phyloP scores from a whole-genome alignment of 2,888 invertebrate species.

The Steinernema scapterisci region DNA sequence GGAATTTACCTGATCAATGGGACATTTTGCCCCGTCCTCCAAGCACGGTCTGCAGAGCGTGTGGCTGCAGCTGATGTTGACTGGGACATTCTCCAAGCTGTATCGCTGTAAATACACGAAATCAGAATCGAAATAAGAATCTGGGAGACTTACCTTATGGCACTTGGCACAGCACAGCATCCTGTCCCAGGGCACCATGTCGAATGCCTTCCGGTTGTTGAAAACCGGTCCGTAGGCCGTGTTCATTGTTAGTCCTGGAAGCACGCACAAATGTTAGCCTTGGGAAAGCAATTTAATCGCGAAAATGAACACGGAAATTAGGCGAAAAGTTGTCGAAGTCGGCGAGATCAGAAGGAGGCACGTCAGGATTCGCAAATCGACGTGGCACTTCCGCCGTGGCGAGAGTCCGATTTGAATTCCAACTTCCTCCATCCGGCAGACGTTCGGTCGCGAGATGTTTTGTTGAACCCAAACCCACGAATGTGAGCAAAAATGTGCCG shows the following conservation, averaged over 20 bases:
- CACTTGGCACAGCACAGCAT: neutral
- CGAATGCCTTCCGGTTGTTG: neutral
- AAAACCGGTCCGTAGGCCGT: neutral
- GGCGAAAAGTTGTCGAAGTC: too few species aligned
- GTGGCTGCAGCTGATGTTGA: slow-evolving; percentile 11
- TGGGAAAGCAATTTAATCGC: too few species aligned
- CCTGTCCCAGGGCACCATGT: slow-evolving; percentile 11
- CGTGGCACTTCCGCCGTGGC: too few species aligned
- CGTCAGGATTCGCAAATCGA: too few species aligned
- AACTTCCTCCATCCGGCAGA: too few species aligned
- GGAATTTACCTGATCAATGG: slow-evolving; percentile 6
- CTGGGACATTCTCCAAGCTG: neutral
- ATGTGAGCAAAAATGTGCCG: too few species aligned
- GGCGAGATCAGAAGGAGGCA: too few species aligned
- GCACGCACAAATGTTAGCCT: too few species aligned
- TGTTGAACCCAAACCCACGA: too few species aligned
- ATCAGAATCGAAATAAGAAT: neutral
- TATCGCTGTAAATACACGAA: neutral
- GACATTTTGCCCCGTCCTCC: neutral
- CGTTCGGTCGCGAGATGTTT: too few species aligned
- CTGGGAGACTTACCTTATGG: neutral
- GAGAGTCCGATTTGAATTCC: too few species aligned
- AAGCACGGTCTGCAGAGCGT: neutral
- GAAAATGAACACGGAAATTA: too few species aligned
- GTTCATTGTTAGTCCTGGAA: neutral